Evolutionary conservation across 2,888 invertebrate species (phyloP).

Genomic region (Volucella zonaria): DNA sequence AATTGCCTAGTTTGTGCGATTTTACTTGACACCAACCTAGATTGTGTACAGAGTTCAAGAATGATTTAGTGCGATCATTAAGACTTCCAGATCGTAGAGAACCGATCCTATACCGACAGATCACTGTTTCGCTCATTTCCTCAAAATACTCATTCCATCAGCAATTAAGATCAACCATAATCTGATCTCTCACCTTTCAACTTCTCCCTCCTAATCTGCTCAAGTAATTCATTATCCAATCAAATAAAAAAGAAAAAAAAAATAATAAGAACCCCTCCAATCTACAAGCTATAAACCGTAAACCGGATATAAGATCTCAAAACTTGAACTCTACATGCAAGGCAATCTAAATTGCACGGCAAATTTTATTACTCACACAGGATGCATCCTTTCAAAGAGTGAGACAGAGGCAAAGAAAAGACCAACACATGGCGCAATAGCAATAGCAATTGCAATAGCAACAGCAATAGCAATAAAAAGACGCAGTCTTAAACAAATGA

Average conservation of each 20-base stretch:
- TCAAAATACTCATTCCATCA: no score
- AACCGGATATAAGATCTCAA: constrained; percentile 38
- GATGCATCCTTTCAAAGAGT: constrained; percentile 34
- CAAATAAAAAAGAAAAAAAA: not conserved
- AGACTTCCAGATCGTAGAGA: no score
- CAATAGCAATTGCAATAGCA: not conserved
- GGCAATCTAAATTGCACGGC: constrained; percentile 1
- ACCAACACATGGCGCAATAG: no score
- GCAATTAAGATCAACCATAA: no score
- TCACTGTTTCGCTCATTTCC: no score
- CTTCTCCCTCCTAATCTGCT: constrained; percentile 8
- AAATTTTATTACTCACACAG: constrained; percentile 6
- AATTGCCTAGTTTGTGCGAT: no score
- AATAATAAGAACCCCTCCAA: not conserved
- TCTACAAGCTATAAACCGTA: constrained; percentile 5
- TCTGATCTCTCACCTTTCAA: constrained; percentile 16
- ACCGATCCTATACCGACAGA: no score
- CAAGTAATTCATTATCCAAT: constrained; percentile 17
- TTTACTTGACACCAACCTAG: no score
- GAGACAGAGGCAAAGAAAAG: no score
- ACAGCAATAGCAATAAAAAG: constrained; percentile 49
- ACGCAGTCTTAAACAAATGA: constrained; percentile 61
- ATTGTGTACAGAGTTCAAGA: no score
- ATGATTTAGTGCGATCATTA: no score
- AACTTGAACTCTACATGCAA: not conserved